phyloP scores from a whole-genome alignment of 2,888 invertebrate species.

The Diarsia dahlii region DNA sequence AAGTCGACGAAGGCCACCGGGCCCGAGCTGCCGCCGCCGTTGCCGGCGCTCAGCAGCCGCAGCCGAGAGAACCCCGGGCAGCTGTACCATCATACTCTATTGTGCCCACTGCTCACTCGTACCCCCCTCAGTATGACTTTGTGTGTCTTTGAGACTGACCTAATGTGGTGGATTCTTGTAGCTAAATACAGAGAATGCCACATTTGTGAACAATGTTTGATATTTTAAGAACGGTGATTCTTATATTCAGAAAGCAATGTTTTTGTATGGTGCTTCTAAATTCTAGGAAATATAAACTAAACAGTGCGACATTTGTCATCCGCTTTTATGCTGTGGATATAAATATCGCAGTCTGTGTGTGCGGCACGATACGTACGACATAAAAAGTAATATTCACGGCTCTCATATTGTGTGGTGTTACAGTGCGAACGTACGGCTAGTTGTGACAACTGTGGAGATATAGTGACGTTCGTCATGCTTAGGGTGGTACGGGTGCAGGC shows the following conservation, averaged over 20 bases:
- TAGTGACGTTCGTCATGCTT: slow-evolving; percentile 83
- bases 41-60: slow-evolving; percentile 97
- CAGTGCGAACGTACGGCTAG: slow-evolving; percentile 76
- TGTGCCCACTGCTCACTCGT: slow-evolving; percentile 81
- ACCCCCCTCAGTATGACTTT: slow-evolving; percentile 77
- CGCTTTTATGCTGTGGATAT: slow-evolving; percentile 52
- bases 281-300: slow-evolving; percentile 51
- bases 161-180: slow-evolving; percentile 56
- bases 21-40: slow-evolving; percentile 89
- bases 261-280: slow-evolving; percentile 46
- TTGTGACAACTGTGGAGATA: slow-evolving; percentile 75
- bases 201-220: slow-evolving; percentile 52
- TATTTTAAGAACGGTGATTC: slow-evolving; percentile 28
- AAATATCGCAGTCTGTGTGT: slow-evolving; percentile 55
- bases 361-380: slow-evolving; percentile 59
- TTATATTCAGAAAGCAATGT: slow-evolving; percentile 51
- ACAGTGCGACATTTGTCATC: slow-evolving; percentile 52
- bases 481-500: slow-evolving; percentile 90
- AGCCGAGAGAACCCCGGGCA: slow-evolving; percentile 99
- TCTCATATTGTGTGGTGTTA: slow-evolving; percentile 70
- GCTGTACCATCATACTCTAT: slow-evolving; percentile 93
- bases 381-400: slow-evolving; percentile 65
- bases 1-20: slow-evolving; percentile 99
- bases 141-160: slow-evolving; percentile 58
- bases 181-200: slow-evolving; percentile 54